These are phyloP conservation scores for Cirrhinus molitorella DNA, from an alignment of 2,797 vertebrate genomes.

Conservation along the genomic window DNA sequence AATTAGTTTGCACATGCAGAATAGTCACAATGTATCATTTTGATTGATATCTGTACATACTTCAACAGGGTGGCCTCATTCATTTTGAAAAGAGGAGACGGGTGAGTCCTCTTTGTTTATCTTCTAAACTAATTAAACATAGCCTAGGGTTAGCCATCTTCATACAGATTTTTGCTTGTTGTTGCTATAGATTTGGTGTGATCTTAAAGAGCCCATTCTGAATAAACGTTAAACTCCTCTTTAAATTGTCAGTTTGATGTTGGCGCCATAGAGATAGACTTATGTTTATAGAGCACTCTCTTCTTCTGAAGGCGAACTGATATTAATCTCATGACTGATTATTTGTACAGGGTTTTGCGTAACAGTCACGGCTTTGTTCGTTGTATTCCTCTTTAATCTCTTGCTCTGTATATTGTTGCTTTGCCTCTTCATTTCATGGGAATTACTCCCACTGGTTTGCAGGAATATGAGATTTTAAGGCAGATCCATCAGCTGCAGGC, in stretches of 20 bases:
- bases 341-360: slow-evolving; percentile 6
- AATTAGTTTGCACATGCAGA: background rate
- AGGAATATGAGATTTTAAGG: slow-evolving; percentile 91
- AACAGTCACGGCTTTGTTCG: slow-evolving; percentile 1
- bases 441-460: slow-evolving; percentile 3
- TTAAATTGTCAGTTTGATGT: background rate
- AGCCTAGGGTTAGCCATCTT: background rate
- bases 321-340: slow-evolving; percentile 32
- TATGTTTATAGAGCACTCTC: slow-evolving; percentile 15
- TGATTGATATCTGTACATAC: background rate
- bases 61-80: slow-evolving; percentile 83
- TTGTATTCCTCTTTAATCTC: background rate
- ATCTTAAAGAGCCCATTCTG: slow-evolving; percentile 17
- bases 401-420: background rate
- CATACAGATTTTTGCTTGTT: slow-evolving; percentile 17
- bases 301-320: background rate
- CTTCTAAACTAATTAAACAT: background rate
- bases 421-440: background rate
- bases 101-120: slow-evolving; percentile 74
- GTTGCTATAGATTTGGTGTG: slow-evolving; percentile 20
- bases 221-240: slow-evolving; percentile 5
- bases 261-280: slow-evolving; percentile 6
- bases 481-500: slow-evolving; percentile 87
- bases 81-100: slow-evolving; percentile 92
- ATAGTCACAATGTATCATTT: background rate